Evolutionary conservation across 2,113 vertebrate species (phyloP).

Genomic region (Mellivora capensis): DNA sequence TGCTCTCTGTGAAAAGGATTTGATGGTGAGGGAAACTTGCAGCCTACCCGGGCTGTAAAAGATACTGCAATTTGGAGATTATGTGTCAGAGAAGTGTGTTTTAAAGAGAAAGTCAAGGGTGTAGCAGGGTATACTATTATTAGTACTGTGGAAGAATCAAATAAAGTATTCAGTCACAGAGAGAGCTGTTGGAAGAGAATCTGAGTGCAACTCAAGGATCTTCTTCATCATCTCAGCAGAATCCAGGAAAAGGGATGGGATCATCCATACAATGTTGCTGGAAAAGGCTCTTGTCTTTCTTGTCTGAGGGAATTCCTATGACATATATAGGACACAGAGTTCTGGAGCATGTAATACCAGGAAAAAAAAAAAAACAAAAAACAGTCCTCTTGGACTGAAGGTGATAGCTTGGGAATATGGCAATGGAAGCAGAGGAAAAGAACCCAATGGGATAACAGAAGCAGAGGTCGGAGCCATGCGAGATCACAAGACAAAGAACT

Average conservation of each 20-base stretch:
- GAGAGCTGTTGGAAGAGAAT: background rate
- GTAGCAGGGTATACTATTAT: background rate
- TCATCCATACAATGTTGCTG: background rate
- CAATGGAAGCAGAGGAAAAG: background rate
- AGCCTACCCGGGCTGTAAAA: background rate
- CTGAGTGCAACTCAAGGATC: background rate
- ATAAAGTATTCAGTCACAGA: background rate
- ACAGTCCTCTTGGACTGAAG: background rate
- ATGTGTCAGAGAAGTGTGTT: background rate
- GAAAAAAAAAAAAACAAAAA: background rate
- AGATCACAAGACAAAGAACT: background rate
- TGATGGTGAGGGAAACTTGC: background rate
- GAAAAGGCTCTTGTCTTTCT: background rate
- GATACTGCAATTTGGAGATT: background rate
- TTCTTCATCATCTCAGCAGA: background rate
- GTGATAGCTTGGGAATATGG: background rate
- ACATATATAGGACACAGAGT: background rate
- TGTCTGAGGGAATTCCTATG: background rate
- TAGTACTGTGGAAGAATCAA: background rate
- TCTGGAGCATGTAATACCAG: background rate
- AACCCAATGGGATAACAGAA: background rate
- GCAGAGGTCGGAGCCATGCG: background rate
- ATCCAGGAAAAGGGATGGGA: background rate
- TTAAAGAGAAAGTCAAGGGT: background rate
- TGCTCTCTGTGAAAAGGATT: background rate